Conservation (phyloP, 2,797 vertebrate species). For the Gymnopithys bicolor region DNA sequence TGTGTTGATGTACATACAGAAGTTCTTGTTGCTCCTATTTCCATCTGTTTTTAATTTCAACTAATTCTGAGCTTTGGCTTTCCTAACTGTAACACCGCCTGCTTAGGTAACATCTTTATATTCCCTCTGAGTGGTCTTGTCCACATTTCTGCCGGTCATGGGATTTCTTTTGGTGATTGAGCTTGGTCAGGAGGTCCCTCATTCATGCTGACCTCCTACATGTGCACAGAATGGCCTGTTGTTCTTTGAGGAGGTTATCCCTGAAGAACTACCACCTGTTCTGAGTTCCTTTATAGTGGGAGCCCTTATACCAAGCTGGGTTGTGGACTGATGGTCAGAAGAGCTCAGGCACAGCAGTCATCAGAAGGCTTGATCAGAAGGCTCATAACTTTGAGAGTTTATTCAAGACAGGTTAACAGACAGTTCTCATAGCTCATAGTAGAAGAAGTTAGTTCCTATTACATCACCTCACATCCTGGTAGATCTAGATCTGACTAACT, state of each 20-base stretch:
- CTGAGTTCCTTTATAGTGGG: not conserved
- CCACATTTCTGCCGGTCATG: not conserved
- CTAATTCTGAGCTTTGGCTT: not conserved
- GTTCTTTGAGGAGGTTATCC: not conserved
- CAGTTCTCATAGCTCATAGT: too few species aligned
- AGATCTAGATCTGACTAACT: too few species aligned
- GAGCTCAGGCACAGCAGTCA: too few species aligned
- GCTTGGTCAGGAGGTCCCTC: fast-evolving
- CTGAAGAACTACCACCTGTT: not conserved
- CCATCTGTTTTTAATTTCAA: not conserved
- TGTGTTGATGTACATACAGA: not conserved
- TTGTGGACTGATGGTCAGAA: too few species aligned
- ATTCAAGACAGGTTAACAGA: too few species aligned
- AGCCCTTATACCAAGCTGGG: too few species aligned
- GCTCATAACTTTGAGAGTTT: too few species aligned
- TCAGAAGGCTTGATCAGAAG: too few species aligned
- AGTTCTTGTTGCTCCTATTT: not conserved
- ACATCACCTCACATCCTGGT: too few species aligned
- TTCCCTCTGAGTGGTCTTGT: not conserved
- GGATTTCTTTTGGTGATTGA: not conserved
- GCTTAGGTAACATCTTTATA: not conserved
- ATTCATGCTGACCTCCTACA: not conserved
- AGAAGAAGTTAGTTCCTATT: too few species aligned
- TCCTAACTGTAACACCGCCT: not conserved
- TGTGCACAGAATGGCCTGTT: not conserved